Evolutionary conservation across 2,113 vertebrate species (phyloP).

Genomic region (Microtus montanus): DNA sequence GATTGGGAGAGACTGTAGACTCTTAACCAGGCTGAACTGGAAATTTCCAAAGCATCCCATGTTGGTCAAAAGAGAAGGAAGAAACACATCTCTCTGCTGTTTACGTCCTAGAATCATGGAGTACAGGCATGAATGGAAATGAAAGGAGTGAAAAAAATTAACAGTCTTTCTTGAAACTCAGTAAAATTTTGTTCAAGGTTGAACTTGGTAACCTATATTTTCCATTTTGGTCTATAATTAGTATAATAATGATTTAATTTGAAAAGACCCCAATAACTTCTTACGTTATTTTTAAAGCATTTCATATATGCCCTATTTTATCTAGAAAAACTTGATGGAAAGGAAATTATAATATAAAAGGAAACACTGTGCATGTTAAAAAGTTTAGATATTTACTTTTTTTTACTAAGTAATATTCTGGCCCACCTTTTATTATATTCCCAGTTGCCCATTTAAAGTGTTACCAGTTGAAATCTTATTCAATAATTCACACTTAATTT

Average conservation of each 20-base stretch:
- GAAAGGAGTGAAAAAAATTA: constrained; percentile 74
- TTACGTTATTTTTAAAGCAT: background rate
- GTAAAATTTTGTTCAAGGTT: constrained; percentile 54
- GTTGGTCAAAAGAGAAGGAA: constrained; percentile 61
- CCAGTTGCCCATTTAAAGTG: constrained; percentile 38
- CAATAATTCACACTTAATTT: constrained; percentile 61
- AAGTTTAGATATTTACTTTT: background rate
- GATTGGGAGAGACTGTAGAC: constrained; percentile 31
- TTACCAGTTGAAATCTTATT: constrained; percentile 59
- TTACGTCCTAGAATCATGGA: constrained; percentile 76
- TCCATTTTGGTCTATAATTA: constrained; percentile 31
- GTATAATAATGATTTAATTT: constrained; percentile 29
- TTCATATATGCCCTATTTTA: constrained; percentile 42
- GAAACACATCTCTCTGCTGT: constrained; percentile 23
- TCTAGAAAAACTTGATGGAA: constrained; percentile 33
- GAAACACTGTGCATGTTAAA: background rate
- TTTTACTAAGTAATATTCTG: constrained; percentile 24
- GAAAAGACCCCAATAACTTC: background rate
- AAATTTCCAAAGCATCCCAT: constrained; percentile 61
- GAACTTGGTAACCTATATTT: constrained; percentile 36
- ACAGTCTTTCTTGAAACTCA: constrained; percentile 54
- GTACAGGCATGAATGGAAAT: constrained; percentile 79
- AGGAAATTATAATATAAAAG: constrained; percentile 23
- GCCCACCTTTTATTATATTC: constrained; percentile 26
- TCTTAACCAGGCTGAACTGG: constrained; percentile 32